Base-by-base conservation (phyloP, 2,797 vertebrate genomes). In the Danio kyathit region DNA sequence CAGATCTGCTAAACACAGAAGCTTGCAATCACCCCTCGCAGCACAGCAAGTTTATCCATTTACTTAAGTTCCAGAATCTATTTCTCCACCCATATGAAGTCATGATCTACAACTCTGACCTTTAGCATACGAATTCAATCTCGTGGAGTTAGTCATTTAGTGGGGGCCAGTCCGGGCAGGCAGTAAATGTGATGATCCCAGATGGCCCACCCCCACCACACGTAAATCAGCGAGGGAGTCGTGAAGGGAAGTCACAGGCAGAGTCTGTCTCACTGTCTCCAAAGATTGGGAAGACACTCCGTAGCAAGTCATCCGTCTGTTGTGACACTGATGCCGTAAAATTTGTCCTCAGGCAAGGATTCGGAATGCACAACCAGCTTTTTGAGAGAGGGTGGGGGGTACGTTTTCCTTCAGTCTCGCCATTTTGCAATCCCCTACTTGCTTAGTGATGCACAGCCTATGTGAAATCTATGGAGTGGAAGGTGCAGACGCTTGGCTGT, bases 261-360 rank as follows among this genome's bases (percentile, higher is more conserved):
- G 41, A 79, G 74, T 80, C 88, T 90, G 88, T 90, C 88, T 89
- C 90, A 86, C 84, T 87, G 89, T 88, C 87, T 87, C 85, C 89
- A 81, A 88, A 86, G 89, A 88, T 88, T 87, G 83, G 89, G 85
- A 85, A 76, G 84, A 83, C 67, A 87, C 87, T 85, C 49, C 83
- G 83, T 87, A 90, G 83, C 87, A 77, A 89, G 87, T 90, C 90
- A 90, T 91, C 88, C 87, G 83, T 94, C 91, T 92, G 89, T 56
- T 63, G 74, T 73, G 75, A 83, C 76, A 78, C 46, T 90, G 90
- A 92, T 88, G 90, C 87, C 74, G 74, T 81, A 80, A 88, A 88
- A 89, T 88, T 88, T 89, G 88, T 91, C 90, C 89, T 84, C 73
- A 19, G 90, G 91, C 88, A 86, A 87, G 80, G 51, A 85, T 85